Conservation (phyloP, 2,797 vertebrate species). For the Myotis myotis region DNA sequence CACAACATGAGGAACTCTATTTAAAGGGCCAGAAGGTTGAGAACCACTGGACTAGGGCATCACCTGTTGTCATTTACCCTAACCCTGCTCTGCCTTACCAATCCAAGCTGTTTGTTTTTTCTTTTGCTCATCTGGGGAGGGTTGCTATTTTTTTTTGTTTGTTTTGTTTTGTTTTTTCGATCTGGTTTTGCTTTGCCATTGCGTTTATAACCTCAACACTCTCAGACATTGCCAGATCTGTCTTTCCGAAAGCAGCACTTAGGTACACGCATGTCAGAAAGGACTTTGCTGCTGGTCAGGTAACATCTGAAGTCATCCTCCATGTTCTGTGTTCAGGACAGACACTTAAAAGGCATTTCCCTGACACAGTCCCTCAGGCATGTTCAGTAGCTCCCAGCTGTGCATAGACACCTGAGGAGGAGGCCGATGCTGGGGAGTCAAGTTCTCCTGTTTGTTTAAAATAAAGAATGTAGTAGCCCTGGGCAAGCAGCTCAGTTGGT, state of each 20-base stretch:
- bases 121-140: too few species aligned
- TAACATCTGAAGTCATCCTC: background rate
- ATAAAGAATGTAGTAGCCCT: background rate
- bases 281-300: background rate
- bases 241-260: slow-evolving; percentile 20
- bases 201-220: background rate
- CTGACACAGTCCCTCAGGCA: background rate
- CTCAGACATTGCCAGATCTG: background rate
- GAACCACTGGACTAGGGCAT: too few species aligned
- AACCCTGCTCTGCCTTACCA: background rate
- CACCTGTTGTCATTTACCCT: background rate
- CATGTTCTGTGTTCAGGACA: background rate
- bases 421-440: background rate
- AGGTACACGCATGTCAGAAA: background rate
- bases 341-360: background rate
- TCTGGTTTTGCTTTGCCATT: background rate
- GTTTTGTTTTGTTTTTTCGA: background rate
- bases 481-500: background rate
- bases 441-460: background rate
- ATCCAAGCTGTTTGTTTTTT: background rate
- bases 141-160: too few species aligned
- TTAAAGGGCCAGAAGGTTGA: too few species aligned
- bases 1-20: too few species aligned
- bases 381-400: background rate
- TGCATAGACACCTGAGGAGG: background rate